Base-by-base conservation (phyloP, 2,113 vertebrate genomes). In the Sminthopsis crassicaudata region DNA sequence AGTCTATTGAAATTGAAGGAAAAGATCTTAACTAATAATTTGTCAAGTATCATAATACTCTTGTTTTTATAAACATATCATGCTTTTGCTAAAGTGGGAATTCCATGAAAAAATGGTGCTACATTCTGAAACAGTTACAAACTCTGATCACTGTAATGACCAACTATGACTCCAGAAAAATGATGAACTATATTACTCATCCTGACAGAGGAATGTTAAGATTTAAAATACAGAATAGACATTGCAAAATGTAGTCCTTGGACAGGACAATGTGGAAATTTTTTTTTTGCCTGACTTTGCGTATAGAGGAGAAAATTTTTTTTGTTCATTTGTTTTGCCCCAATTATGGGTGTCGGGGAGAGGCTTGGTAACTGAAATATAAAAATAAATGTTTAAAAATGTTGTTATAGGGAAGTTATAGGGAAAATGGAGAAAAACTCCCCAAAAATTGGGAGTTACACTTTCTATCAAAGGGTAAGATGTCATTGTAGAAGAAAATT, bases 21-120 rank as follows among this genome's bases (percentile, higher is more conserved):
- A 24, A 95, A 95, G 16, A 55, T 89, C 50, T n/a, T 30, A 93
- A 54, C 22, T 0, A 19, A 94, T 91, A 92, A 89, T 0, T 52
- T 52, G 0, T 91, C 51, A 90, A 46, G 42, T 91, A 36, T 95
- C 51, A 91, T 48, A 96, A 92, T 90, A 94, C 48, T 57, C 53
- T 36, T 50, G 53, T 46, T 93, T 89, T 88, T 67, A 12, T 36
- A 67, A 60, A 30, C 9, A 36, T 36, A 36, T 16, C 30, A 67
- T 67, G 60, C 4, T 36, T 67, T 5, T 36, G 30, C 36, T 36
- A 67, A 67, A 67, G 30, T 16, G 60, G 60, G 60, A 67, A 67
- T 36, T 5, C 60, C 60, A 67, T 36, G 12, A 67, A 67, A 67
- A 60, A 67, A 3, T 14, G 27, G 60, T 36, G 30, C 60, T 67